These are phyloP conservation scores for Rallus limicola DNA, from an alignment of 2,113 vertebrate genomes.

Conservation along the genomic window DNA sequence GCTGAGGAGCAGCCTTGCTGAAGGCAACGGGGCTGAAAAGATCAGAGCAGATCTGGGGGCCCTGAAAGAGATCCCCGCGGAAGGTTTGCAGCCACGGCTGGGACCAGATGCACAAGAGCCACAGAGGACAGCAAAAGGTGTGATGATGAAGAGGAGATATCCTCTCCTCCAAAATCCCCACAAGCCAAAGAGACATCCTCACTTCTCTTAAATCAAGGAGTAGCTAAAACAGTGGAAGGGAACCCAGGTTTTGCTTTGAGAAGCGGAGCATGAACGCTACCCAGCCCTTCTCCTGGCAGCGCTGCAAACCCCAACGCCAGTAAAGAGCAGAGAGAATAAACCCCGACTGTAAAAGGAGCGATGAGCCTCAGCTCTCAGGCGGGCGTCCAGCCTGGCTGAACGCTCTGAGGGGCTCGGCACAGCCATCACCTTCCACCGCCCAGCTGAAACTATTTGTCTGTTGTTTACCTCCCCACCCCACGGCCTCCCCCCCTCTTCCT, in stretches of 20 bases:
- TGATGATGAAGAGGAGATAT: rapidly evolving
- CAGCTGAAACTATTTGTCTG: not conserved
- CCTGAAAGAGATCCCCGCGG: not conserved
- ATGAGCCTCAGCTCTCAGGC: not conserved
- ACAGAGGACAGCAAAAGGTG: not conserved
- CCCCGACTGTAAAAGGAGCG: not conserved
- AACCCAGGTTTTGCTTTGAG: not conserved
- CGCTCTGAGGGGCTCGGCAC: not conserved
- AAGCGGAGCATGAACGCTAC: not conserved
- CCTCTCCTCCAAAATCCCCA: not conserved
- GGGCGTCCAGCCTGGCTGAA: not conserved
- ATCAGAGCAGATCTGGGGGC: not conserved
- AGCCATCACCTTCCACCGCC: not conserved
- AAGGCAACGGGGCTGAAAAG: not conserved
- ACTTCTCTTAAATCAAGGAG: not conserved
- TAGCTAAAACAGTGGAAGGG: not conserved
- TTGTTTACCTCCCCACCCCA: not conserved
- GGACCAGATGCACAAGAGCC: not conserved
- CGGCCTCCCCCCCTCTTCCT: not conserved
- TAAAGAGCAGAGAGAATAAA: not conserved
- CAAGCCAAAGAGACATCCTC: not conserved
- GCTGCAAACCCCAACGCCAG: not conserved
- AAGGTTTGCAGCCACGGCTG: not conserved
- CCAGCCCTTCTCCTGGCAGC: not conserved
- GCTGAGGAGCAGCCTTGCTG: not conserved